Evolutionary conservation across 2,113 vertebrate genomes (phyloP).

Genomic region (Festucalex cinctus): DNA sequence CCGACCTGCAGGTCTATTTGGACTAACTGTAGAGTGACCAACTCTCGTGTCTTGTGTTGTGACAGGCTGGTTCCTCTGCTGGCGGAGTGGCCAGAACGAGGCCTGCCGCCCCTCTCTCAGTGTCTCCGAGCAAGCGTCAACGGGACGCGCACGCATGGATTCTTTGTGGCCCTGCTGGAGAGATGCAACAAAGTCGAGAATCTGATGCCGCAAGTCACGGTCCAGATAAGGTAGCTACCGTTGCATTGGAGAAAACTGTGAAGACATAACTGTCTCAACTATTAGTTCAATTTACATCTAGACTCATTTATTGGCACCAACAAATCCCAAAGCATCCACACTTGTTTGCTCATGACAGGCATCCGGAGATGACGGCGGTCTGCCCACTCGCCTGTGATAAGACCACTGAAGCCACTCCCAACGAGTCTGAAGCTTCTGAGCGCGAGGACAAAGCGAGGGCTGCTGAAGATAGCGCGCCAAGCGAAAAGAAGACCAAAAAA

Average conservation of each 20-base stretch:
- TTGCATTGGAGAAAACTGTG: not conserved
- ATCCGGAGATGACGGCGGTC: not conserved
- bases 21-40: not conserved
- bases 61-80: constrained; percentile 77
- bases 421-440: constrained; percentile 30
- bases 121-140: constrained; percentile 83
- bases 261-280: not conserved
- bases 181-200: constrained; percentile 29
- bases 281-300: not conserved
- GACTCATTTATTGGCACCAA: not conserved
- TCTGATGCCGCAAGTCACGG: not conserved
- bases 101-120: constrained; percentile 71
- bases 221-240: constrained; percentile 36
- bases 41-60: not conserved
- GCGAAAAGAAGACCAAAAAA: constrained; percentile 42
- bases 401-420: constrained; percentile 17
- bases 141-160: constrained; percentile 83
- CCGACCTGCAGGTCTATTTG: no score
- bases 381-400: constrained; percentile 2
- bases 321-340: not conserved
- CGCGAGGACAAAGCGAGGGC: constrained; percentile 7
- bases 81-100: constrained; percentile 83
- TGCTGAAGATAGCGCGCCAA: not conserved
- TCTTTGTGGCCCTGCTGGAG: constrained; percentile 89
- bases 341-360: constrained; percentile 26